A percentile compares a stretch with the other conserved stretches of the same genome.
phyloP scores from a whole-genome alignment of 2,113 vertebrate species.

The Cromileptes altivelis region DNA sequence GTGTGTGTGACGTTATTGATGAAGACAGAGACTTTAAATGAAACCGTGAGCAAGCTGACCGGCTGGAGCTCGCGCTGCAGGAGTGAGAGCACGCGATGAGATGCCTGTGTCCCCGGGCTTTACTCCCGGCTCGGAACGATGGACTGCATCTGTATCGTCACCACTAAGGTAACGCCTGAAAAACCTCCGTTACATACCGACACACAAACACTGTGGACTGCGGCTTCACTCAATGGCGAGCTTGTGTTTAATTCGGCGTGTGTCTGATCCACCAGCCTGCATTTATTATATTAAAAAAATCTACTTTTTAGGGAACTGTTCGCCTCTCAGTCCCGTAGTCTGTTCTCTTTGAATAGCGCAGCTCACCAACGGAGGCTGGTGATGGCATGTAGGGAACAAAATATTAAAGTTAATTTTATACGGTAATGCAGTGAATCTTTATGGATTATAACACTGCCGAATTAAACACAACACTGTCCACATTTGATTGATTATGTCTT shows the following conservation, averaged over 20 bases:
- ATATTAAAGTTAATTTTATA: not conserved
- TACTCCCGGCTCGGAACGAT: constrained; percentile 84
- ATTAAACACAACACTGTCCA: fast-evolving
- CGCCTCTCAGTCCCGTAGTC: fast-evolving
- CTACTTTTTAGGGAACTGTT: not conserved
- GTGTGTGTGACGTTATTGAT: not conserved
- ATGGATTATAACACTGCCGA: not conserved
- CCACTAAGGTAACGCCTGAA: constrained; percentile 90
- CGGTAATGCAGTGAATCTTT: fast-evolving
- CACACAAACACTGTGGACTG: fast-evolving
- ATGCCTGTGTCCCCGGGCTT: constrained; percentile 82
- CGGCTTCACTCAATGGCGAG: fast-evolving
- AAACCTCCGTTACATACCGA: not conserved
- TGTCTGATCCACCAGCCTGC: fast-evolving
- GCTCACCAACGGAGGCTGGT: not conserved
- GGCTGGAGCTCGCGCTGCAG: constrained; percentile 38
- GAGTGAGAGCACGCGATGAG: constrained; percentile 60
- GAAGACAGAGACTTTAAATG: not conserved
- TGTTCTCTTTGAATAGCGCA: too few species aligned
- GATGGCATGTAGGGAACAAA: too few species aligned
- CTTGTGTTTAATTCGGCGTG: constrained; percentile 5
- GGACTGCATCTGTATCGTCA: constrained; percentile 96
- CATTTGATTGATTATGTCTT: fast-evolving
- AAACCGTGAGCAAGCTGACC: not conserved
- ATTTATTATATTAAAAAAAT: not conserved